Conservation (phyloP, 2,113 vertebrate genomes). For the Isurus oxyrinchus region DNA sequence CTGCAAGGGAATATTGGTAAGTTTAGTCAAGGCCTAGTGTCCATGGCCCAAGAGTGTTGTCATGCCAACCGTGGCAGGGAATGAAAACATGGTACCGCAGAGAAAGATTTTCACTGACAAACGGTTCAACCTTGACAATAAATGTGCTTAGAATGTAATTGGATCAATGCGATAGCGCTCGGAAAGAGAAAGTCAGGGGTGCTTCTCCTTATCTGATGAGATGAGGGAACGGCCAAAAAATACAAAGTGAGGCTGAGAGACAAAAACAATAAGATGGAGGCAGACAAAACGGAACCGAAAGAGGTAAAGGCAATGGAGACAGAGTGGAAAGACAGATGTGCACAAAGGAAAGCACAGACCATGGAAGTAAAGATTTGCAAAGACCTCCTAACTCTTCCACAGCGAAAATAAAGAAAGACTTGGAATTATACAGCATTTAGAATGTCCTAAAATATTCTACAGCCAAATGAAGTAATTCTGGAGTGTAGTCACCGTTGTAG, state of each 20-base stretch:
- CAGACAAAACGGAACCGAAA: not conserved
- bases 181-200: not conserved
- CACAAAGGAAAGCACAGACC: not conserved
- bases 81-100: not conserved
- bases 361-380: too few species aligned
- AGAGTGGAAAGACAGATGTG: not conserved
- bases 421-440: not conserved
- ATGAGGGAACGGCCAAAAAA: not conserved
- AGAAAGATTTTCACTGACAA: constrained; percentile 13
- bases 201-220: too few species aligned
- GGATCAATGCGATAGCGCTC: too few species aligned
- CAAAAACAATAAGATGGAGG: not conserved
- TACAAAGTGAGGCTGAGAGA: not conserved
- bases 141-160: constrained; percentile 23
- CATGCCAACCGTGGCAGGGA: not conserved
- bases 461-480: not conserved
- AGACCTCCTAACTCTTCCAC: too few species aligned
- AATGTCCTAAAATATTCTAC: not conserved
- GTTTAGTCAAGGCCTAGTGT: not conserved
- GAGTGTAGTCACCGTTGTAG: too few species aligned
- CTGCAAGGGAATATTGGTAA: not conserved
- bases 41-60: not conserved
- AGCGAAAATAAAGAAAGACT: not conserved
- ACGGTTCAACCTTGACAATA: not conserved
- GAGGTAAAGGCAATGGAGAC: not conserved